Base-by-base conservation (phyloP, 2,888 invertebrate genomes). In the Onchidella celtica region DNA sequence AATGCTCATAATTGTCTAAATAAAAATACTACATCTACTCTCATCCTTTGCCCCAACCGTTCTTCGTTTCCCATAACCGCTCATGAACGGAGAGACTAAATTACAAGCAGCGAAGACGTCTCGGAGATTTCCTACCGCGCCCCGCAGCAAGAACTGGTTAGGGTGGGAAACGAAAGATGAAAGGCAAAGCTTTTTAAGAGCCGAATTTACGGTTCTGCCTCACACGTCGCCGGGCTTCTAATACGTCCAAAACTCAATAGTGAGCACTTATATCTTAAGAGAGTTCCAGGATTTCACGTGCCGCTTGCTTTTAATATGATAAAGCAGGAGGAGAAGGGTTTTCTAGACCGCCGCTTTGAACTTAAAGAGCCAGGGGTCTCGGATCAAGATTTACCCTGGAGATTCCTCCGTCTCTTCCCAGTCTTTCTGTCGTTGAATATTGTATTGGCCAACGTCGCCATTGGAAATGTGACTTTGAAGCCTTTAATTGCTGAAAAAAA, bases 171-270 rank as follows among this genome's bases (percentile, higher is more conserved):
- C 77, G 61, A 47, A 77, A 68, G 77, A 77, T 77, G 77, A 77
- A 77, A 77, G 77, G 68, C 57, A 27, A n/a, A 34, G 77, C 77
- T 77, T 77, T 77, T 77, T 57, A 77, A 77, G 77, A 77, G 77
- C 57, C 68, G 59, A 40, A 77, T 77, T 77, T 77, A 77, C 77
- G 77, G 47, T 36, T 3, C 24, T 36, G 55, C 77, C 77, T 29
- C 77, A 77, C 77, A 77, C 77, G 77, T 68, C 32, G 77, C 34
- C 57, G 24, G 32, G 34, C 11, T 55, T 77, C 34, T 9, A 75
- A 73, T 61, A 32, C 17, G 14, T 11, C 4, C 36, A 61, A 68
- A 68, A 55, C 68, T 66, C 68, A 34, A 57, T 24, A 36, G 68
- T 57, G 77, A 77, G 66, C 57, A 68, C 77, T 77, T 36, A 32